phyloP scores from a whole-genome alignment of 2,113 vertebrate species.

The Corythoichthys intestinalis region DNA sequence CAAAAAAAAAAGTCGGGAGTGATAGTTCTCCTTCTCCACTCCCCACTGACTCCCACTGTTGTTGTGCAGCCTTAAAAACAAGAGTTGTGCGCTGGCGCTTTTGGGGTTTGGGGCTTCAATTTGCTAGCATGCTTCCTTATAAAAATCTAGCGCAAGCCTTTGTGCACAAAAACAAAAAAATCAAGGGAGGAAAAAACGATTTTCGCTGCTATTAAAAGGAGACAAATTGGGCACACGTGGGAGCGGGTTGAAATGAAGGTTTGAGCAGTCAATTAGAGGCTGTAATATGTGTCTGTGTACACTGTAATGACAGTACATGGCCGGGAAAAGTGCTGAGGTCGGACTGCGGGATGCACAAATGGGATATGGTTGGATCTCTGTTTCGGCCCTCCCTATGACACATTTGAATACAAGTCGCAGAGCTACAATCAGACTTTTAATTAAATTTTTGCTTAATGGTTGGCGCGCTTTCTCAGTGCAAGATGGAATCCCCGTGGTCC shows the following conservation, averaged over 20 bases:
- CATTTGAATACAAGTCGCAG: conserved; percentile 1
- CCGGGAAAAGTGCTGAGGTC: neutral
- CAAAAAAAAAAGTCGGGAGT: neutral
- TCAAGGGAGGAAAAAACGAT: neutral
- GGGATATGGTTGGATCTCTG: neutral
- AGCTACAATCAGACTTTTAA: conserved; percentile 11
- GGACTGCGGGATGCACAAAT: neutral
- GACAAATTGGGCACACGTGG: conserved; percentile 1
- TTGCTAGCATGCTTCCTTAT: neutral
- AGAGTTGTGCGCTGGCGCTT: neutral
- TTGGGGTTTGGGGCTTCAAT: neutral
- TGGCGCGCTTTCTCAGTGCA: conserved; percentile 4
- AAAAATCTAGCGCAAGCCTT: neutral
- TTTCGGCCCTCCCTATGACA: conserved; percentile 1
- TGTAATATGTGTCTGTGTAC: neutral
- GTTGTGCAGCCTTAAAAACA: conserved; percentile 4
- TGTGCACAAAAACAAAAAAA: neutral
- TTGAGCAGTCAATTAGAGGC: neutral
- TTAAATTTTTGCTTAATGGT: conserved; percentile 1
- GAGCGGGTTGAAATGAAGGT: neutral
- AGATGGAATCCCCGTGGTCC: conserved; percentile 5
- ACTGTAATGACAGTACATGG: neutral
- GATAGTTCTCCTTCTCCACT: neutral
- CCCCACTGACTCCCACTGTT: neutral
- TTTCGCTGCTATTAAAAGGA: conserved; percentile 1